These are phyloP conservation scores for Mesitornis unicolor DNA, from an alignment of 2,113 vertebrate species.

Conservation along the genomic window DNA sequence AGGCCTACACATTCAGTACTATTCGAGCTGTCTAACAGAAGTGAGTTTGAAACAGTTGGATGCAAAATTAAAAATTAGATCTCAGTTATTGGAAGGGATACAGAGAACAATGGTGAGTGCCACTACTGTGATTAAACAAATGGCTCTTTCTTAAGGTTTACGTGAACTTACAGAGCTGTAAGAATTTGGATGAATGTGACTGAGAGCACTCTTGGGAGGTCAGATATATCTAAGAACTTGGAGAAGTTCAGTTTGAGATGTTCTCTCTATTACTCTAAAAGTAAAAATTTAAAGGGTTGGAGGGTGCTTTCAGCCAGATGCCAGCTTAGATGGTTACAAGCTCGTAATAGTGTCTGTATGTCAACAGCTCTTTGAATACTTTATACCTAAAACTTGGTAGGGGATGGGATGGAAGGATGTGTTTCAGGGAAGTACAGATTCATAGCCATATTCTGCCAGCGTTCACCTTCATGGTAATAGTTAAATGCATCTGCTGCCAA, in stretches of 20 bases:
- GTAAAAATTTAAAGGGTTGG: not conserved
- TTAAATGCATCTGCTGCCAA: not conserved
- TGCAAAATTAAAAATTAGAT: not conserved
- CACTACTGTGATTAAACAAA: not conserved
- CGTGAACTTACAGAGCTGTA: not conserved
- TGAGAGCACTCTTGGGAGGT: not conserved
- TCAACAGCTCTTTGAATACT: not conserved
- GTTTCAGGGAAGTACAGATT: not conserved
- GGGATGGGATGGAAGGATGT: not conserved
- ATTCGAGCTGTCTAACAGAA: not conserved
- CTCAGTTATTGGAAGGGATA: not conserved
- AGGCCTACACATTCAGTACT: not conserved
- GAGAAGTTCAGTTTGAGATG: not conserved
- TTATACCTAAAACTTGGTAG: not conserved
- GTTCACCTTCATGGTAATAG: not conserved
- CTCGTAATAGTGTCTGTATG: not conserved
- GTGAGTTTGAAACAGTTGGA: not conserved
- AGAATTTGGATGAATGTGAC: not conserved
- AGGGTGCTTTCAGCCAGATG: not conserved
- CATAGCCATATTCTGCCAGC: not conserved
- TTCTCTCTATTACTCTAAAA: not conserved
- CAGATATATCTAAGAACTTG: not conserved
- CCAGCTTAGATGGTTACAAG: not conserved
- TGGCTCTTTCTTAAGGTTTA: not conserved
- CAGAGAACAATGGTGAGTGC: not conserved